Evolutionary conservation across 2,797 vertebrate species (phyloP).

Genomic region (Tragelaphus oryx): DNA sequence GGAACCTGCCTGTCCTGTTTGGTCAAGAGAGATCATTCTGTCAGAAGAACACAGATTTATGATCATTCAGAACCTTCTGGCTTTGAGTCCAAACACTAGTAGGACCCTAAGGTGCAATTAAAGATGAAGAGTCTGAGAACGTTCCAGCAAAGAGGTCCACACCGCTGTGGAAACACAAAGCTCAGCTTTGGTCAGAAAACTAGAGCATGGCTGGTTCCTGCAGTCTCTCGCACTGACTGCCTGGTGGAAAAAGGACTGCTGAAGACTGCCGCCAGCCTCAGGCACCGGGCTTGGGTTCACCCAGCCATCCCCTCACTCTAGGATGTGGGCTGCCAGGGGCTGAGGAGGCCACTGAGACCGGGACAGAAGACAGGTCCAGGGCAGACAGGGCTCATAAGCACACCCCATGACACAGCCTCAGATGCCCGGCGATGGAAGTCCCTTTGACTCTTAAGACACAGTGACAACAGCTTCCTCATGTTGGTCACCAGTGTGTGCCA

Average conservation of each 20-base stretch:
- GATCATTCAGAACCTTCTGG: too few species aligned
- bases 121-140: background rate
- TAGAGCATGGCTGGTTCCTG: background rate
- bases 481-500: background rate
- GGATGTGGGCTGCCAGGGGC: background rate
- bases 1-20: too few species aligned
- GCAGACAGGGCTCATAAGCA: background rate
- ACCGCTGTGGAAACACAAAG: background rate
- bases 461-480: background rate
- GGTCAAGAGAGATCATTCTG: too few species aligned
- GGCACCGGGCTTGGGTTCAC: background rate
- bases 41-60: too few species aligned
- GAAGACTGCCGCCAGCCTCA: background rate
- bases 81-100: background rate
- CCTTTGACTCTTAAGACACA: too few species aligned
- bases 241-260: background rate
- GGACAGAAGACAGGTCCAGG: background rate
- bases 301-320: background rate
- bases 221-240: rapidly evolving
- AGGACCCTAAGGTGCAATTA: background rate
- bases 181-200: background rate
- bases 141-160: background rate
- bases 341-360: background rate
- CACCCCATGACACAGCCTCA: background rate
- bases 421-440: background rate